These are phyloP conservation scores for Apis laboriosa DNA, from an alignment of 1,140 invertebrate genomes.

Conservation along the genomic window DNA sequence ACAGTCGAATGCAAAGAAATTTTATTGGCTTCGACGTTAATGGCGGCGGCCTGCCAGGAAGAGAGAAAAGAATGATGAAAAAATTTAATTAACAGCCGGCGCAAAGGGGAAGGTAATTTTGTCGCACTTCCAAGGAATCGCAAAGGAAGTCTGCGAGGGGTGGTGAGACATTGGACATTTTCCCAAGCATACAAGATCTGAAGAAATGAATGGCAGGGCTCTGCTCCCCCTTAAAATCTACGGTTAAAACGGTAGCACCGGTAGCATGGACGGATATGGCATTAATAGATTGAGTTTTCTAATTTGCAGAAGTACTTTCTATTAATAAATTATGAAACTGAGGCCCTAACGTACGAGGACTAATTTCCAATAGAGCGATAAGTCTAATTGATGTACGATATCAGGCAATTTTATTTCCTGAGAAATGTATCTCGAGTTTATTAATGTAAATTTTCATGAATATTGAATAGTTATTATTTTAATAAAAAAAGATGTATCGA, in stretches of 20 bases:
- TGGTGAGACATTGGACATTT: constrained; percentile 21
- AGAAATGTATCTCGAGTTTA: background rate
- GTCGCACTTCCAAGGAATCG: constrained; percentile 31
- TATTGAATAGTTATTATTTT: background rate
- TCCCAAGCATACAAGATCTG: constrained; percentile 25
- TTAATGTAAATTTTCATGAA: background rate
- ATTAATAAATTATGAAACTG: background rate
- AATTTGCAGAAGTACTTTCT: constrained; percentile 12
- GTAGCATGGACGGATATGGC: background rate
- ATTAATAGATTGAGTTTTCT: constrained; percentile 20
- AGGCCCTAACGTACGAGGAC: no score
- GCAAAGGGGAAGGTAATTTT: constrained; percentile 38
- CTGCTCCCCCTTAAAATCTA: constrained; percentile 11
- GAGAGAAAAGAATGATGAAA: constrained; percentile 24
- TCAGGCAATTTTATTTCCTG: background rate
- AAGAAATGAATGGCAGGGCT: background rate
- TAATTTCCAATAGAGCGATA: no score
- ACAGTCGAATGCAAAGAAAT: constrained; percentile 20
- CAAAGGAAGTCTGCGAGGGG: constrained; percentile 25
- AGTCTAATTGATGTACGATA: background rate
- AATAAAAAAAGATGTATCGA: background rate
- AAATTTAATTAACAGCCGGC: constrained; percentile 36
- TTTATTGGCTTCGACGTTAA: constrained; percentile 20
- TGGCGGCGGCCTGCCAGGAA: background rate
- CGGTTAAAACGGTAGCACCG: constrained; percentile 1